Conservation (phyloP, 2,888 invertebrate genomes). For the Zygothrica quintamaculata region DNA sequence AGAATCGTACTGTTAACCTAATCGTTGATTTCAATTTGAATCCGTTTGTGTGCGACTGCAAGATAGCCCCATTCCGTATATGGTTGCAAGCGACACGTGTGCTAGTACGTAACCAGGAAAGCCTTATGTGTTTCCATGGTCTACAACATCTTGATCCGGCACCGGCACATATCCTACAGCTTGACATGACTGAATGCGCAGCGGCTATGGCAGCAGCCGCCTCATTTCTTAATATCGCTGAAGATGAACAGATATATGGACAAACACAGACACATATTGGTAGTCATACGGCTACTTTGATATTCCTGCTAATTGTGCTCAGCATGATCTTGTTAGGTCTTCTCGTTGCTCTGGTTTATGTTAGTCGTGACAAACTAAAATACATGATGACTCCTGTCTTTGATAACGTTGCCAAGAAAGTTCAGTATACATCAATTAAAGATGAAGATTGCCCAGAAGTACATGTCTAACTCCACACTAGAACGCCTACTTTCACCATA, state of each 20-base stretch:
- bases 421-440: slow-evolving; percentile 90
- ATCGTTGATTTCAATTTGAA: slow-evolving; percentile 88
- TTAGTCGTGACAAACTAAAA: slow-evolving; percentile 87
- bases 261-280: slow-evolving; percentile 64
- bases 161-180: slow-evolving; percentile 75
- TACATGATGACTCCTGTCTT: slow-evolving; percentile 87
- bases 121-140: slow-evolving; percentile 85
- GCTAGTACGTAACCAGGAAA: slow-evolving; percentile 86
- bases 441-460: slow-evolving; percentile 86
- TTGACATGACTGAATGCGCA: slow-evolving; percentile 80
- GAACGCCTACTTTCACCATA: slow-evolving; percentile 42
- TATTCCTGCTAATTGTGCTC: slow-evolving; percentile 86
- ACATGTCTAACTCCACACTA: slow-evolving; percentile 78
- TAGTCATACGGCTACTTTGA: slow-evolving; percentile 83
- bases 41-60: slow-evolving; percentile 89
- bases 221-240: slow-evolving; percentile 74
- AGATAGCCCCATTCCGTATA: slow-evolving; percentile 86
- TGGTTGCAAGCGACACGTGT: slow-evolving; percentile 88
- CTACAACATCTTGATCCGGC: slow-evolving; percentile 70
- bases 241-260: slow-evolving; percentile 72
- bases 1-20: slow-evolving; percentile 84
- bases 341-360: slow-evolving; percentile 87
- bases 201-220: slow-evolving; percentile 79
- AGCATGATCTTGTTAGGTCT: slow-evolving; percentile 86
- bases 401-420: slow-evolving; percentile 88